Evolutionary conservation across 2,888 invertebrate species (phyloP), one percentile per base, ranked within the genome.

Genomic region (Metellina segmentata): DNA sequence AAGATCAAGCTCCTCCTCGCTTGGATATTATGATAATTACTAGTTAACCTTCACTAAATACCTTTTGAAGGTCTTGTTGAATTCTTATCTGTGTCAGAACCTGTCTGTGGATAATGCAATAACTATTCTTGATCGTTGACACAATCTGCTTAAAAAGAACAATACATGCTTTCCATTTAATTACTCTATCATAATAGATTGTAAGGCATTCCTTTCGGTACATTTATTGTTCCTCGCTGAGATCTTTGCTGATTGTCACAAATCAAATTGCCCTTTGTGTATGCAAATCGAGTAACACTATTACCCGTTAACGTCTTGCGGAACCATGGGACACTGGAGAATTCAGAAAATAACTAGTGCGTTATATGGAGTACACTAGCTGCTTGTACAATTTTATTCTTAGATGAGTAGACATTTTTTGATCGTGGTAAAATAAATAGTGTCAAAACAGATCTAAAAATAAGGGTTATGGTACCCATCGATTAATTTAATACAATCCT

Each of bases 141-240:
- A 20, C 48, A 8, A 74, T 11, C 20, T 74, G 72, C 5, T 20
- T 20, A 74, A 1, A 74, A 70, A 20, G 20, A 34, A 20, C 72
- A 74, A 74, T 74, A 11, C 34, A 74, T 74, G 61, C 61, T 61
- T 61, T 61, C 11, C 61, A 61, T 61, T 61, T 61, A 61, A 61
- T 61, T 61, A 61, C 9, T 61, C 61, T 5, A 16, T 11, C 61
- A 61, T 61, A 61, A 61, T 61, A 61, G 61, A 61, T 61, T 61
- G 6, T 61, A 61, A 16, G 9, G 61, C 61, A 61, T 61, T 61
- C 61, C 61, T 61, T 61, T 5, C 9, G 61, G 11, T 5, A 9
- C 16, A 61, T 16, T 61, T 61, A 16, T 61, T 16, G 61, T 61
- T 8, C 61, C 9, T 9, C 16, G 9, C 61, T 6, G 61, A 61